phyloP scores from a whole-genome alignment of 2,113 vertebrate genomes.

The Plecturocebus donacophilus region DNA sequence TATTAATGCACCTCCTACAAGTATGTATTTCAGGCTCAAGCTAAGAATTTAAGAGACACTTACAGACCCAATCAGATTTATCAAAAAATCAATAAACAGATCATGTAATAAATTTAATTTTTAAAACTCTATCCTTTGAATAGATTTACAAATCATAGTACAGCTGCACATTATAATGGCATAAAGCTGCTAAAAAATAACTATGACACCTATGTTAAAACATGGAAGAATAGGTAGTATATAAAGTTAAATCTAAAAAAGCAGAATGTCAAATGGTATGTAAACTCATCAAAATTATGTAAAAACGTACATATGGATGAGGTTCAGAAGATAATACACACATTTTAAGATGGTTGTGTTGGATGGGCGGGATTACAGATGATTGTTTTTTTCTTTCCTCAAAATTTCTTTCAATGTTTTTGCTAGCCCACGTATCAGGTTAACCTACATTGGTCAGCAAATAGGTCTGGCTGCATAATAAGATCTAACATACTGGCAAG shows the following conservation, averaged over 20 bases:
- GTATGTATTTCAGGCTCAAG: not conserved
- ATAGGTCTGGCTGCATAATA: not conserved
- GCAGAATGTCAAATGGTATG: not conserved
- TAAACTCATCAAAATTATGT: not conserved
- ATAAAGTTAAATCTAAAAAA: not conserved
- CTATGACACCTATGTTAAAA: conserved; percentile 7
- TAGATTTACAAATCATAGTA: not conserved
- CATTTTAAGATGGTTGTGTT: conserved; percentile 25
- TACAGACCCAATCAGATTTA: not conserved
- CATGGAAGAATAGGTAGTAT: not conserved
- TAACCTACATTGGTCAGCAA: not conserved
- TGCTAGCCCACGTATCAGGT: not conserved
- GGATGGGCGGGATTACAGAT: not conserved
- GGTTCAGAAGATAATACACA: not conserved
- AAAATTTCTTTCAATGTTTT: conserved; percentile 12
- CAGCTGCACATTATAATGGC: not conserved
- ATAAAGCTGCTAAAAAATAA: conserved; percentile 10
- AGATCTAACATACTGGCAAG: not conserved
- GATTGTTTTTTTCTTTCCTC: not conserved
- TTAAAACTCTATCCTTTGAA: not conserved
- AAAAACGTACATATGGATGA: not conserved
- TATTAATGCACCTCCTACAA: not conserved
- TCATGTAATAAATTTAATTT: conserved; percentile 24
- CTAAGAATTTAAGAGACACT: not conserved
- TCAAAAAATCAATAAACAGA: not conserved